phyloP scores from a whole-genome alignment of 2,113 vertebrate genomes.

The Chaetops frenatus region DNA sequence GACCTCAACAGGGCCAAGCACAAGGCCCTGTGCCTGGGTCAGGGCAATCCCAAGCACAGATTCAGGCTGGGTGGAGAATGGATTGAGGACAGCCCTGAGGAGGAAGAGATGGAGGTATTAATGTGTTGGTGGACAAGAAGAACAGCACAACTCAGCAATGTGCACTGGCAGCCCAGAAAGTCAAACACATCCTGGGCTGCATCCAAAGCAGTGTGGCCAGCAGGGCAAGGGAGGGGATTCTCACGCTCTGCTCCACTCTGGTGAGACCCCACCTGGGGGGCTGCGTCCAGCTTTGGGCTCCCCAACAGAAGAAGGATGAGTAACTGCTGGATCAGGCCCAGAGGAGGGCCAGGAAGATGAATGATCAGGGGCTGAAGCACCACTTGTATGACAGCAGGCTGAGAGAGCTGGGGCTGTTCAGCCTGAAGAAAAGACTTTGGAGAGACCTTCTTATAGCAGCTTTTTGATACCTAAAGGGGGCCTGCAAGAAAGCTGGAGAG shows the following conservation, averaged over 20 bases:
- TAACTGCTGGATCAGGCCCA: neutral
- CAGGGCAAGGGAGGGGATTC: neutral
- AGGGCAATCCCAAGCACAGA: neutral
- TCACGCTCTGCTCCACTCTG: neutral
- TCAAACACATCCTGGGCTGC: neutral
- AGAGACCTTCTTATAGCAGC: neutral
- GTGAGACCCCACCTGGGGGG: neutral
- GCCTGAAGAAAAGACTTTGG: neutral
- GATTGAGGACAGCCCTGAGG: neutral
- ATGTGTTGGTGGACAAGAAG: neutral
- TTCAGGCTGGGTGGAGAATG: neutral
- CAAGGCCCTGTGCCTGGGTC: neutral
- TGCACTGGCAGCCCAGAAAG: neutral
- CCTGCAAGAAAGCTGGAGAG: neutral
- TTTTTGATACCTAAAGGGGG: neutral
- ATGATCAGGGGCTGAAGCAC: neutral
- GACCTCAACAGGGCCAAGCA: neutral
- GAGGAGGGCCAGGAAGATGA: neutral
- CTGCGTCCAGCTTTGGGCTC: neutral
- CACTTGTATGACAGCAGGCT: neutral
- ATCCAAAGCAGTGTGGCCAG: accelerated
- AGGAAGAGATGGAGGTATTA: neutral
- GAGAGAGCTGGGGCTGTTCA: neutral
- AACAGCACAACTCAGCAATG: accelerated
- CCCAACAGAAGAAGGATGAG: neutral